Evolutionary conservation across 1,140 invertebrate genomes (phyloP).

Genomic region (Sinonovacula constricta): DNA sequence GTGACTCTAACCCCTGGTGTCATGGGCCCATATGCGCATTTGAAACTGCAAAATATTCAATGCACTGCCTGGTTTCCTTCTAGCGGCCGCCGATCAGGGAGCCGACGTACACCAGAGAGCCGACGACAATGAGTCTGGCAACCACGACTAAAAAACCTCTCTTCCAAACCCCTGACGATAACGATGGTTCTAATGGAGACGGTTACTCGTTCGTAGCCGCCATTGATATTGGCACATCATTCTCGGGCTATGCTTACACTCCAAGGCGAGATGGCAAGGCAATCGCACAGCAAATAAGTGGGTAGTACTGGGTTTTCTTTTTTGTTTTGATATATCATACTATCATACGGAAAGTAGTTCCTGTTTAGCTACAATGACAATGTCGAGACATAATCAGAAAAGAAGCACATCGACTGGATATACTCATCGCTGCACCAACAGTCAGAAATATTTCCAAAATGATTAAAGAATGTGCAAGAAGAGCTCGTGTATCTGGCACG

Average conservation of each 20-base stretch:
- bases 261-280: constrained; percentile 19
- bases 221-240: constrained; percentile 28
- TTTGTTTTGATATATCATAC: not conserved
- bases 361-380: not conserved
- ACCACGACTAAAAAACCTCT: too few species aligned
- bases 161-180: too few species aligned
- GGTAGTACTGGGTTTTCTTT: not conserved
- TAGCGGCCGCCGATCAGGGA: too few species aligned
- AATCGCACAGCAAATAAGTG: constrained; percentile 31
- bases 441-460: not conserved
- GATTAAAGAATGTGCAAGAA: too few species aligned
- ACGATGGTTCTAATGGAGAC: too few species aligned
- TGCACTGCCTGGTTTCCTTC: too few species aligned
- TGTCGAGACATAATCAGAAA: not conserved
- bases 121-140: too few species aligned
- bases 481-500: too few species aligned
- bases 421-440: not conserved
- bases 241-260: constrained; percentile 37
- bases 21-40: too few species aligned
- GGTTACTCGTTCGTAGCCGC: constrained; percentile 26
- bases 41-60: too few species aligned
- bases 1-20: too few species aligned
- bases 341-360: not conserved
- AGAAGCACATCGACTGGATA: not conserved
- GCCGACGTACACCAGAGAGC: too few species aligned